Conservation (phyloP, 2,113 vertebrate genomes). For the Eretmochelys imbricata region DNA sequence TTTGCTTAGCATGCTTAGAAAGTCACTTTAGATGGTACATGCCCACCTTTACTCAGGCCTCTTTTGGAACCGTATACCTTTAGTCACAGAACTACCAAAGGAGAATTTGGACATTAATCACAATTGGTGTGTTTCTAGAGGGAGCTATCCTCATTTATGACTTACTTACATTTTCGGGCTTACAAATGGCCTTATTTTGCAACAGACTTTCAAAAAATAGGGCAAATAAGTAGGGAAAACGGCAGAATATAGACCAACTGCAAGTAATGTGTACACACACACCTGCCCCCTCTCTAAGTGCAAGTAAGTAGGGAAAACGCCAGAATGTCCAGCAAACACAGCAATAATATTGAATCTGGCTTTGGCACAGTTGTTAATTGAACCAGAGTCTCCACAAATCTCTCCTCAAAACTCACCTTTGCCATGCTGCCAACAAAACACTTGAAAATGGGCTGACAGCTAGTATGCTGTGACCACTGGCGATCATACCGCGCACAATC, state of each 20-base stretch:
- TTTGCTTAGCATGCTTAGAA: neutral
- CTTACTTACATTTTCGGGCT: neutral
- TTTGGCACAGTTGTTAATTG: neutral
- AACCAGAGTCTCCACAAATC: neutral
- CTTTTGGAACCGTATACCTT: neutral
- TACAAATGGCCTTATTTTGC: neutral
- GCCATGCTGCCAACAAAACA: neutral
- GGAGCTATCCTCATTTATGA: neutral
- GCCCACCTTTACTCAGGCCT: neutral
- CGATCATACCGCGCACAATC: neutral
- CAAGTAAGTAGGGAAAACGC: neutral
- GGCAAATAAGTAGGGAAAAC: neutral
- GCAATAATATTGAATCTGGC: neutral
- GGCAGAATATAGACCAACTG: neutral
- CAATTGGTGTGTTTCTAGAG: neutral
- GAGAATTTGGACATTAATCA: neutral
- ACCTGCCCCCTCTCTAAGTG: neutral
- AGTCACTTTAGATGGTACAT: neutral
- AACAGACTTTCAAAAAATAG: neutral
- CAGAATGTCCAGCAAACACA: neutral
- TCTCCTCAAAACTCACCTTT: neutral
- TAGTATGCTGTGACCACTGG: neutral
- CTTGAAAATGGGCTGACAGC: neutral
- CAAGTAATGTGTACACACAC: neutral
- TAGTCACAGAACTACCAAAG: neutral